Base-by-base conservation (phyloP, 2,888 invertebrate species). In the Papilio elwesi region DNA sequence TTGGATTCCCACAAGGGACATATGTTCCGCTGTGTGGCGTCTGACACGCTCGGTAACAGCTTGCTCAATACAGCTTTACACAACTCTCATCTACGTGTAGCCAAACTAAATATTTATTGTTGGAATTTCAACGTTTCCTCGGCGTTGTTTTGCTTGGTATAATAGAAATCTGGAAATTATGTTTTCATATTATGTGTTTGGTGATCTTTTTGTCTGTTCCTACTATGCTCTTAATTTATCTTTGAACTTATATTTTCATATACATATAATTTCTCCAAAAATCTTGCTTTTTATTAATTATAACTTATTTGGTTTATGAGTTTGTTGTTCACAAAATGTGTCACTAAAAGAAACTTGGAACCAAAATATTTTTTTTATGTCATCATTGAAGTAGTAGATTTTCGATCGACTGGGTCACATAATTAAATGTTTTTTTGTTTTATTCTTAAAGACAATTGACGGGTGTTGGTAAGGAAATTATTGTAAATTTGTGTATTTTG, bases 401-500 rank as follows among this genome's bases (percentile, higher is more conserved):
- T n/a, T 26, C 26, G 26, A 26, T 26, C 2, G 4, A 4, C 26
- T 26, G 26, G 26, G 26, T 26, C 4, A 26, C 26, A 26, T 2
- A 26, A n/a, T n/a, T n/a, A n/a, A n/a, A n/a, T n/a, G n/a, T n/a
- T n/a, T 26, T 26, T 2, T 26, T 26, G 26, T 26, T 26, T n/a
- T 38, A 8, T n/a, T 38, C 36, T 59, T 13, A 38, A 9, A 43
- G 6, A 66, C 38, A 43, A 53, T 38, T 55, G 36, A 9, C 38
- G 4, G 47, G 47, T 47, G 49, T 26, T 15, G 6, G 59, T 47
- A 57, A 49, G 43, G 0, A 53, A 63, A 26, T 72, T 68, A 72
- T 53, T 48, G 67, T 48, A 55, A 68, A 62, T 68, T 72, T 68
- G 72, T 68, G 12, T 72, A 36, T 68, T 36, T 65, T 65, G 53